These are phyloP conservation scores for Cossypha dichroa DNA, from an alignment of 2,797 vertebrate genomes.

Conservation along the genomic window DNA sequence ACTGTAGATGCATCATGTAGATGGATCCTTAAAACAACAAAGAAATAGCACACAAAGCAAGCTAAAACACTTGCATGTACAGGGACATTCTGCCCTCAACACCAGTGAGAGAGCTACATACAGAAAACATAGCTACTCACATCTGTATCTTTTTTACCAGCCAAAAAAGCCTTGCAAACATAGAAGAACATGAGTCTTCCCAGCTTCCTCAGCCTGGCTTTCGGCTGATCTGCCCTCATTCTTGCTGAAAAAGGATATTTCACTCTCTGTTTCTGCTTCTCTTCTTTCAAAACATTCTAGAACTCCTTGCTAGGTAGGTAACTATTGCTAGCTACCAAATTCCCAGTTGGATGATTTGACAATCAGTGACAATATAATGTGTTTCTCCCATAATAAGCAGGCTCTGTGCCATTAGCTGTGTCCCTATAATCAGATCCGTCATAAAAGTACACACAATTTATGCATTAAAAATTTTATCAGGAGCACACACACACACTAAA, in stretches of 20 bases:
- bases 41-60: background rate
- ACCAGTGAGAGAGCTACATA: background rate
- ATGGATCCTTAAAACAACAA: background rate
- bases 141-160: background rate
- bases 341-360: background rate
- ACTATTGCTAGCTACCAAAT: background rate
- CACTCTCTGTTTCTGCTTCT: background rate
- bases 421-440: background rate
- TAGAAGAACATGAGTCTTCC: background rate
- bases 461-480: background rate
- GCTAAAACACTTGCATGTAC: background rate
- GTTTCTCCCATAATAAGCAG: background rate
- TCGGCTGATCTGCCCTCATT: background rate
- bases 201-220: background rate
- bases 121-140: background rate
- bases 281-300: background rate
- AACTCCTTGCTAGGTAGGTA: background rate
- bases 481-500: background rate
- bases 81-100: background rate
- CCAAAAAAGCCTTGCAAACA: background rate
- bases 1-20: background rate
- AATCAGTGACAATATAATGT: background rate
- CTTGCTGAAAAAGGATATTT: background rate
- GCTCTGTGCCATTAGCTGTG: background rate
- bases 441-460: background rate